These are phyloP conservation scores for Hipparchia sbordonii DNA, from an alignment of 2,888 invertebrate genomes.

Conservation along the genomic window DNA sequence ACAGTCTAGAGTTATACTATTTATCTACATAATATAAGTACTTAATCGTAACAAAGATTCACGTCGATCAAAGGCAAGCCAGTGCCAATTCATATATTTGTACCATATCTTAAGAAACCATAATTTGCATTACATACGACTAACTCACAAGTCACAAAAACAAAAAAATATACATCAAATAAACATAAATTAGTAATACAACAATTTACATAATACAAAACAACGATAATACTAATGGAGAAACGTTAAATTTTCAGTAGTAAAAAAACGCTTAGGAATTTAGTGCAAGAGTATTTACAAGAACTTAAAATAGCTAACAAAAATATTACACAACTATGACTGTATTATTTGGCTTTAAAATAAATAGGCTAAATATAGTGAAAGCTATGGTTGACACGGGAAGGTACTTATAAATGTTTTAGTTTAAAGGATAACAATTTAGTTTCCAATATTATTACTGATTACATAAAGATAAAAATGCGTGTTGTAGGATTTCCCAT, in stretches of 20 bases:
- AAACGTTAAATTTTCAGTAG: conserved; percentile 63
- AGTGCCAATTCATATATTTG: conserved; percentile 53
- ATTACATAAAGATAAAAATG: conserved; percentile 33
- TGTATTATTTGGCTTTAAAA: conserved; percentile 83
- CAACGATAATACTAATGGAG: conserved; percentile 76
- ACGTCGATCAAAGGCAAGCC: conserved; percentile 57
- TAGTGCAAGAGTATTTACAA: conserved; percentile 70
- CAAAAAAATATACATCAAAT: conserved; percentile 76
- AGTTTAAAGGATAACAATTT: conserved; percentile 22
- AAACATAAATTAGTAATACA: conserved; percentile 73
- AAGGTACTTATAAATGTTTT: conserved; percentile 24
- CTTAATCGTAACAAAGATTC: conserved; percentile 42
- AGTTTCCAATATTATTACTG: conserved; percentile 32
- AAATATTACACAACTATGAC: conserved; percentile 76
- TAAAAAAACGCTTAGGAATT: conserved; percentile 68
- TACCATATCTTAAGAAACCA: conserved; percentile 48
- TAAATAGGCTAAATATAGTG: conserved; percentile 80
- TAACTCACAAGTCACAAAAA: conserved; percentile 67
- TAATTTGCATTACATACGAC: conserved; percentile 58
- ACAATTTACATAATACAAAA: conserved; percentile 78
- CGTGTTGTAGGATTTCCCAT: conserved; percentile 51
- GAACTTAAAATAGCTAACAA: conserved; percentile 75
- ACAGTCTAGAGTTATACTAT: conserved; percentile 29
- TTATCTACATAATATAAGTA: conserved; percentile 40
- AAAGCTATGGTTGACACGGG: conserved; percentile 66